Conservation (phyloP, 2,113 vertebrate species). For the Murina feae region DNA sequence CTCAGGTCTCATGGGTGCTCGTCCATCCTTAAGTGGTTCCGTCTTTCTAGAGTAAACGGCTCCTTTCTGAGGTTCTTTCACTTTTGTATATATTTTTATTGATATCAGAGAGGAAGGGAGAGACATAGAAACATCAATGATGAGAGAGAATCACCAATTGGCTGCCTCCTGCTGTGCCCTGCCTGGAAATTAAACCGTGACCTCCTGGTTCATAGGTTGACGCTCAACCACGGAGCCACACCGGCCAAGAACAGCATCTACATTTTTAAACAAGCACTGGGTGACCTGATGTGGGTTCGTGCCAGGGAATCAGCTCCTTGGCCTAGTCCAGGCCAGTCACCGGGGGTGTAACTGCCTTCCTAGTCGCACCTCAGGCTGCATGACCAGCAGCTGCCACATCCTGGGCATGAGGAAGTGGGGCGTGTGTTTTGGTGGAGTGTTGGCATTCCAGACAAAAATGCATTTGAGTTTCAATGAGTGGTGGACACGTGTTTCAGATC, state of each 20-base stretch:
- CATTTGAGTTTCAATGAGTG: conserved; percentile 21
- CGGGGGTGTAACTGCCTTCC: no score
- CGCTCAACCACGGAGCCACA: no score
- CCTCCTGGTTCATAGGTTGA: not conserved
- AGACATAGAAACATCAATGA: not conserved
- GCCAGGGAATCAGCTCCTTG: no score
- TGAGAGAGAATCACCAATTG: not conserved
- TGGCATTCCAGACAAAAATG: not conserved
- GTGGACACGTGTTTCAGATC: conserved; percentile 20
- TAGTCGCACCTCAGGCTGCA: no score
- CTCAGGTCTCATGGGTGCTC: not conserved
- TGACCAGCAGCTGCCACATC: no score
- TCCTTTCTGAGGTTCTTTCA: not conserved
- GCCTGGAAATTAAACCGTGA: not conserved
- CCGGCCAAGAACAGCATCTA: no score
- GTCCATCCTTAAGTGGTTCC: not conserved
- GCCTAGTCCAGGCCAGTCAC: no score
- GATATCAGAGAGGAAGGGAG: no score
- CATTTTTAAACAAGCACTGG: no score
- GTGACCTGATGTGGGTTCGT: no score
- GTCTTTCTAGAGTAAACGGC: not conserved
- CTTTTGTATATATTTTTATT: not conserved
- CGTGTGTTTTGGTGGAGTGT: not conserved
- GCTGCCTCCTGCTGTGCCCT: no score
- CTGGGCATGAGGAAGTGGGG: not conserved